Evolutionary conservation across 2,888 invertebrate species (phyloP).

Genomic region (Disparrhopalites patrizii): DNA sequence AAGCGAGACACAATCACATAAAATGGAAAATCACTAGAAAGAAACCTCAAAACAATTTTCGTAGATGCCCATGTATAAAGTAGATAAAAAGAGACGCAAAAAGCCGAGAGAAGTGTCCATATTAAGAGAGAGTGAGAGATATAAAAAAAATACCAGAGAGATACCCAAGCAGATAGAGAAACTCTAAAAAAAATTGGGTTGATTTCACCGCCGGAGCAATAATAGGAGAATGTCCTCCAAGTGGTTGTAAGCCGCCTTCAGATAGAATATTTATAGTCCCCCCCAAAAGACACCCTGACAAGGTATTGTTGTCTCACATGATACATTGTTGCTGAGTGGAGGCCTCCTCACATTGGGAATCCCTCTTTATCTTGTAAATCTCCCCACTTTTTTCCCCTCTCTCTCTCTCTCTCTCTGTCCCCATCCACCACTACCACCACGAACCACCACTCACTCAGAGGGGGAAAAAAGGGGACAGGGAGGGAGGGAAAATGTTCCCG

Average conservation of each 20-base stretch:
- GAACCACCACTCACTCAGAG: neutral
- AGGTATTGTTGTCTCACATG: slow-evolving; percentile 30
- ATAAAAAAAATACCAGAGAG: no score
- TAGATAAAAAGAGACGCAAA: no score
- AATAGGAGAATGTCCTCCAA: neutral
- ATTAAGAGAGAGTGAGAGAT: no score
- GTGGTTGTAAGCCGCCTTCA: neutral
- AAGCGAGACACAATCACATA: no score
- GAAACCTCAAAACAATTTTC: no score
- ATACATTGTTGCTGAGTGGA: slow-evolving; percentile 32
- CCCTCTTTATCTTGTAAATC: slow-evolving; percentile 27
- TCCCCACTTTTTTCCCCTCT: slow-evolving; percentile 17
- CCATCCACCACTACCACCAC: slow-evolving; percentile 11
- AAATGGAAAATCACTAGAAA: no score
- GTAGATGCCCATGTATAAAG: no score
- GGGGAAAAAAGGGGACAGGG: neutral
- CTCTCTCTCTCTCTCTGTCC: slow-evolving; percentile 6
- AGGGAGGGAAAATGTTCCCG: neutral
- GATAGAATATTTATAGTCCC: neutral
- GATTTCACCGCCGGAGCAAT: slow-evolving; percentile 1
- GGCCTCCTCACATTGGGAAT: slow-evolving; percentile 27
- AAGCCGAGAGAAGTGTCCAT: no score
- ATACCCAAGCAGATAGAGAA: neutral
- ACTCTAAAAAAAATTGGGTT: slow-evolving; percentile 22
- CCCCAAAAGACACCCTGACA: slow-evolving; percentile 13